A percentile compares a stretch with the other conserved stretches of the same genome.
These are phyloP conservation scores for Laterallus jamaicensis DNA, from an alignment of 2,113 vertebrate species.

Conservation along the genomic window DNA sequence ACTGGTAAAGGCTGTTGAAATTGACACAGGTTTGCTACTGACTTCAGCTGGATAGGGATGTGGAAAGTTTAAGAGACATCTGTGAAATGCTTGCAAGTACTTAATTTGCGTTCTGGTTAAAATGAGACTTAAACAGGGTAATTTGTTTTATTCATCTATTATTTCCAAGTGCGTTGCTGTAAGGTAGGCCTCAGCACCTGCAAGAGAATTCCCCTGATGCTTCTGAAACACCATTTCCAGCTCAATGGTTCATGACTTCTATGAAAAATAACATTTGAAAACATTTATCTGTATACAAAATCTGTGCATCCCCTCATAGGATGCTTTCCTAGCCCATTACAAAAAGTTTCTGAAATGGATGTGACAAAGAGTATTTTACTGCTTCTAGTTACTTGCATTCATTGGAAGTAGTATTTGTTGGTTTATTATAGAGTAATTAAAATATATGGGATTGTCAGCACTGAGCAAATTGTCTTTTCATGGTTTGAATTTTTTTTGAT, in stretches of 20 bases:
- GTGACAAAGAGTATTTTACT: not conserved
- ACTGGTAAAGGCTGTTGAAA: not conserved
- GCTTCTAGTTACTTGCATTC: not conserved
- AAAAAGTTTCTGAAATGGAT: not conserved
- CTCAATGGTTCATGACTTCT: not conserved
- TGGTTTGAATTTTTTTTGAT: not conserved
- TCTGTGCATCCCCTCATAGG: not conserved
- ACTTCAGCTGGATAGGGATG: not conserved
- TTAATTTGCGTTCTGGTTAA: not conserved
- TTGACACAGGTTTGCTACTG: not conserved
- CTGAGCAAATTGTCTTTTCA: not conserved
- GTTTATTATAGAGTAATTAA: slow-evolving; percentile 1
- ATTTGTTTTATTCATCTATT: not conserved
- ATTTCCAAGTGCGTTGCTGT: not conserved
- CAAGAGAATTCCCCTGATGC: not conserved
- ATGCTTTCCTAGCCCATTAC: not conserved
- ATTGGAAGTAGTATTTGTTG: not conserved
- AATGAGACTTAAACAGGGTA: not conserved
- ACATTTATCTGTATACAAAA: not conserved
- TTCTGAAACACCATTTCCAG: not conserved
- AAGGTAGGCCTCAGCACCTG: not conserved
- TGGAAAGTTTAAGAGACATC: not conserved
- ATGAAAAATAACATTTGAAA: not conserved
- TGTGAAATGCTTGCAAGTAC: not conserved
- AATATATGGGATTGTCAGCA: not conserved